Evolutionary conservation across 2,888 invertebrate species (phyloP), one percentile per base, ranked within the genome.

Genomic region (Pheosia tremula): DNA sequence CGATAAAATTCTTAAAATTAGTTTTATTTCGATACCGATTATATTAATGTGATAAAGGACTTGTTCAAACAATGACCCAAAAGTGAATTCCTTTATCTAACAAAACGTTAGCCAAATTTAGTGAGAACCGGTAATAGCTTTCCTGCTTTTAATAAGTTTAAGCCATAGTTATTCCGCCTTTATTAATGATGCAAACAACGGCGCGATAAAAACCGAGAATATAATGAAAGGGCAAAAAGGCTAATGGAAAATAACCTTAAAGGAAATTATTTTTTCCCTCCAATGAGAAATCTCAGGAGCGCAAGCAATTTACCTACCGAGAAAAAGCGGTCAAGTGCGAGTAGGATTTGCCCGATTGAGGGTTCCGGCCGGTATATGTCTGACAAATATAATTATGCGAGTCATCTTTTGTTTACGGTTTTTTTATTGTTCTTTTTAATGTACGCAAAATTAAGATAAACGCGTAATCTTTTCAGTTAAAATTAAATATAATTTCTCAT

Each of bases 241-340:
- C 71, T 71, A 70, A 65, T 69, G 61, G 63, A 71, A 66, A 72
- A 72, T 72, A 77, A 81, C 73, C 70, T 67, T 72, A 68, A 63
- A 75, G 79, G 78, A 84, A 84, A 84, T 85, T 62, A 79, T 79
- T 80, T 82, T 82, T 68, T 79, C 72, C 72, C 65, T 63, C 71
- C 74, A 83, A 86, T 85, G 82, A 82, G 82, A 83, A 86, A 88
- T 85, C 81, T 85, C 81, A 74, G 63, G 52, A 66, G 63, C 65
- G 63, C 63, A 72, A 72, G 68, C 71, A 72, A 72, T 74, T 76
- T 79, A 77, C 71, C 76, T 79, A 77, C 71, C 53, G 72, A 81
- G 80, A 74, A 85, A 36, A 81, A 83, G 24, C 24, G 24, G 24
- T 24, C 24, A 24, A 24, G 24, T 24, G 24, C 24, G 24, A 24